These are phyloP conservation scores for Pantherophis vulpinus DNA, from an alignment of 2,797 vertebrate genomes.

Conservation along the genomic window DNA sequence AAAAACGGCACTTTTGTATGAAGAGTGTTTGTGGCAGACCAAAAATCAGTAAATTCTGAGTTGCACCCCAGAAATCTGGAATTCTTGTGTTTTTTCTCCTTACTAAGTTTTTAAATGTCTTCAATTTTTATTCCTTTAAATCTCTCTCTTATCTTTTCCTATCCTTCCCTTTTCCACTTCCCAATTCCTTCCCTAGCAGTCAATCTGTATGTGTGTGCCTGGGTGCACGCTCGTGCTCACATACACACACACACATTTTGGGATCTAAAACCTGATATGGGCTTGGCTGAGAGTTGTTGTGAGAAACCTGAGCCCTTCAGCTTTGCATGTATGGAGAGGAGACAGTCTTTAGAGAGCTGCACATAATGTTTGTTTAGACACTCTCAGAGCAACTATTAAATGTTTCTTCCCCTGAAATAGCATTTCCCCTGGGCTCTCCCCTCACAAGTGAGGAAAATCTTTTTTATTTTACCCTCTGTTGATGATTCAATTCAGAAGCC, in stretches of 20 bases:
- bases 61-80: neutral
- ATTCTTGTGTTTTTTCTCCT: neutral
- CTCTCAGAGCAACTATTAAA: neutral
- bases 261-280: neutral
- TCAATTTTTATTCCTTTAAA: neutral
- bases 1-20: neutral
- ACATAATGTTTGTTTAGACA: neutral
- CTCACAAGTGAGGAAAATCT: neutral
- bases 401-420: constrained; percentile 1
- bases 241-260: neutral
- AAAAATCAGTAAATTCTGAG: neutral
- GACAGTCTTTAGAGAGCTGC: neutral
- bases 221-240: neutral
- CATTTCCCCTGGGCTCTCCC: neutral
- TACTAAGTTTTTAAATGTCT: neutral
- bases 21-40: neutral
- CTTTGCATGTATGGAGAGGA: neutral
- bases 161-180: neutral
- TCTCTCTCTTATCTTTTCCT: neutral
- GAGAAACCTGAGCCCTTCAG: neutral
- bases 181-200: neutral
- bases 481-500: constrained; percentile 10
- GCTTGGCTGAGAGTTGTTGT: neutral
- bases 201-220: neutral
- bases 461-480: neutral